Evolutionary conservation across 2,888 invertebrate species (phyloP).

Genomic region (Sericinus montela): DNA sequence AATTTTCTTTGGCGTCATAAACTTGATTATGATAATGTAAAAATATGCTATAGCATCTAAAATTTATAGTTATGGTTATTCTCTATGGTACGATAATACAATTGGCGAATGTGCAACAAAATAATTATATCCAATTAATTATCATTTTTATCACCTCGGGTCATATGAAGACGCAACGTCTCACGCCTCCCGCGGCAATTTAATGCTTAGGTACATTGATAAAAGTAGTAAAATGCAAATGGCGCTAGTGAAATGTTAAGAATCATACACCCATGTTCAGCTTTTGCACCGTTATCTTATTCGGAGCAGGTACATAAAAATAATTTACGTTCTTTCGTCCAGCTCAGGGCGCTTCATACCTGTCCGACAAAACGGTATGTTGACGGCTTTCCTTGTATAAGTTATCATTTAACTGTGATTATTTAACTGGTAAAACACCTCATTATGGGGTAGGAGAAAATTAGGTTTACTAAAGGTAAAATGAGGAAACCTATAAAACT

Average conservation of each 20-base stretch:
- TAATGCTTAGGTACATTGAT: conserved; percentile 65
- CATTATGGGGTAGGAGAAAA: too few species aligned
- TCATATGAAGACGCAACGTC: conserved; percentile 47
- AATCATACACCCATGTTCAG: conserved; percentile 60
- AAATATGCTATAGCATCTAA: too few species aligned
- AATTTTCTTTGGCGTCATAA: too few species aligned
- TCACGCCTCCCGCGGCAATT: conserved; percentile 53
- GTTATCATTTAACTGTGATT: conserved; percentile 12
- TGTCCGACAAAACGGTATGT: conserved; percentile 6
- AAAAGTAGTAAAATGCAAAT: conserved; percentile 77
- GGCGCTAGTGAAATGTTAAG: conserved; percentile 67
- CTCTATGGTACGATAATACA: neutral
- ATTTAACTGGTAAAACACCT: conserved; percentile 3
- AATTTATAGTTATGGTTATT: too few species aligned
- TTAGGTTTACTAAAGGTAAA: too few species aligned
- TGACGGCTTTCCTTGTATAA: conserved; percentile 13
- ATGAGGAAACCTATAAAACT: too few species aligned
- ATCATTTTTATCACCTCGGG: conserved; percentile 28
- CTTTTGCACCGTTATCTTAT: conserved; percentile 57
- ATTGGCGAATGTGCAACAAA: neutral
- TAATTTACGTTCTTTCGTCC: conserved; percentile 18
- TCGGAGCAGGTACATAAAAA: conserved; percentile 36
- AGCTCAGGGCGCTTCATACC: conserved; percentile 5
- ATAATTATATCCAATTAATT: conserved; percentile 5
- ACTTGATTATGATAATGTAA: too few species aligned